Evolutionary conservation across 2,797 vertebrate genomes (phyloP).

Genomic region (Callimico goeldii): DNA sequence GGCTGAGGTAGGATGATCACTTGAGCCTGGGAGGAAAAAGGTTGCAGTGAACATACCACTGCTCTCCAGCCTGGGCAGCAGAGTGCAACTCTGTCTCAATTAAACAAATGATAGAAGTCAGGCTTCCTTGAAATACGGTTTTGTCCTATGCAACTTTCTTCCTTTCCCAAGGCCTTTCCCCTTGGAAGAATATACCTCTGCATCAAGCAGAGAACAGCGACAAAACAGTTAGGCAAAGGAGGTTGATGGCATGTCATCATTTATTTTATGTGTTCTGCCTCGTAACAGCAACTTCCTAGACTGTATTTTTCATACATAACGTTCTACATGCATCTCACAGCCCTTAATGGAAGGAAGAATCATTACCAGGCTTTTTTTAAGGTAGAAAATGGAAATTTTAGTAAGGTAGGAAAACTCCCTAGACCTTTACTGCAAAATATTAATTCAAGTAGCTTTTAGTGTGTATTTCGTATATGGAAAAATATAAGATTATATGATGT

Average conservation of each 20-base stretch:
- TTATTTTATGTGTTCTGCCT: neutral
- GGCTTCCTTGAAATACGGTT: neutral
- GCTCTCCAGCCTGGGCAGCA: neutral
- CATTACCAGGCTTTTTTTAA: neutral
- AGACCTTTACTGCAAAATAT: neutral
- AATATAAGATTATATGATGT: neutral
- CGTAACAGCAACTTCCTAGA: neutral
- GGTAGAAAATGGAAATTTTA: neutral
- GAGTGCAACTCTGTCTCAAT: neutral
- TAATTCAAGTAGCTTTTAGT: neutral
- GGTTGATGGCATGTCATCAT: fast-evolving
- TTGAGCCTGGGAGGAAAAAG: neutral
- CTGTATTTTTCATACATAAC: neutral
- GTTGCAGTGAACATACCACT: neutral
- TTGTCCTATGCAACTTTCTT: neutral
- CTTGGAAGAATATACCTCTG: neutral
- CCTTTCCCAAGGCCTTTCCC: neutral
- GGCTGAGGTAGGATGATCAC: too few species aligned
- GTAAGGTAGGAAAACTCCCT: neutral
- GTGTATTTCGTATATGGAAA: neutral
- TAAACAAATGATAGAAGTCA: neutral
- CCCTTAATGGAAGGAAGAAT: neutral
- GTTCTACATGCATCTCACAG: neutral
- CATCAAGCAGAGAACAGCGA: neutral
- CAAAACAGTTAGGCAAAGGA: neutral